Percentiles rank a stretch among this genome's conserved stretches.
Evolutionary conservation across 1,140 invertebrate genomes (phyloP).

Genomic region (Papilio polyxenes): DNA sequence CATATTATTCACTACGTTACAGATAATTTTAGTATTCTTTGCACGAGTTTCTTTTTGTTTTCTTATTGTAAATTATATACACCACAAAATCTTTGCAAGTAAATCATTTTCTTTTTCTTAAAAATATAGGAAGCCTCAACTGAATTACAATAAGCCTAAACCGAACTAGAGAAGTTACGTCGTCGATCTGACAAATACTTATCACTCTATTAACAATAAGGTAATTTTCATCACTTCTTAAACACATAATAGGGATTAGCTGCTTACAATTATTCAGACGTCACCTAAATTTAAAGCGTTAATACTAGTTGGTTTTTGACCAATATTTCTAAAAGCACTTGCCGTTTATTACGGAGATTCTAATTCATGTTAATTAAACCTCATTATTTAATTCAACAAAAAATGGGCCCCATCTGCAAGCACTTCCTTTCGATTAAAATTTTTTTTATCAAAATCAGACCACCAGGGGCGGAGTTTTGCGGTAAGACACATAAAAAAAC

Average conservation of each 20-base stretch:
- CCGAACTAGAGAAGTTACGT: not conserved
- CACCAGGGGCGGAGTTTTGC: no score
- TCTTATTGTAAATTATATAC: not conserved
- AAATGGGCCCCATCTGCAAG: no score
- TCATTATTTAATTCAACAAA: not conserved
- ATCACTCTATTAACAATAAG: not conserved
- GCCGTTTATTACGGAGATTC: not conserved
- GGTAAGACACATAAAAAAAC: no score
- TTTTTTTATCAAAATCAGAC: no score
- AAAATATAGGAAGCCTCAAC: not conserved
- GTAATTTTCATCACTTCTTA: not conserved
- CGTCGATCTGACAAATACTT: not conserved
- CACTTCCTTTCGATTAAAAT: no score
- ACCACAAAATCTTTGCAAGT: no score
- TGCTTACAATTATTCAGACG: not conserved
- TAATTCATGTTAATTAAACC: not conserved
- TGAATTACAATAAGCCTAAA: not conserved
- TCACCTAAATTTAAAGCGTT: not conserved
- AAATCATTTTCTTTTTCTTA: not conserved
- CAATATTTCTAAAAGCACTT: not conserved
- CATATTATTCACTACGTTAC: not conserved
- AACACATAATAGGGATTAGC: not conserved
- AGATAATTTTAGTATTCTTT: not conserved
- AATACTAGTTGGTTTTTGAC: not conserved
- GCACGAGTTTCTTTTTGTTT: not conserved